Evolutionary conservation across 2,797 vertebrate genomes (phyloP), one percentile per base, ranked within the genome.

Genomic region (Eremophila alpestris): DNA sequence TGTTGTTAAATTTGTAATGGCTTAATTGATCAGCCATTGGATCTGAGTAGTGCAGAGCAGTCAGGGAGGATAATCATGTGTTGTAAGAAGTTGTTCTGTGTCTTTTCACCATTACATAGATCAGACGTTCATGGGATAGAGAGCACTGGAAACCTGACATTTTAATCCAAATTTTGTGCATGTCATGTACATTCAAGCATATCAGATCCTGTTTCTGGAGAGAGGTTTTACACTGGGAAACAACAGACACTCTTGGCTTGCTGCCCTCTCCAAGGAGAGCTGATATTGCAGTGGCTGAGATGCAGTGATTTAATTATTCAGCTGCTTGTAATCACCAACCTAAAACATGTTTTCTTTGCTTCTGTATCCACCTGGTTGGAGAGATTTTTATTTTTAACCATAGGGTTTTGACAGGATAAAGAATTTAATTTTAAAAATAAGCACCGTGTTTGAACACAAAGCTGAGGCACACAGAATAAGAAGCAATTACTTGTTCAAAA

Each of bases 11-110:
- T 38, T 60, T 91, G 40, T 46, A 13, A n/a, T 36, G 48, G 15
- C 24, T 46, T 71, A 56, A 71, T 38, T 43, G 49, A 26, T 54
- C 52, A 56, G 10, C 23, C 10, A 2, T 4, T 59, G 56, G 34
- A 9, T 54, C 56, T 86, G 62, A 36, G 11, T 40, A 34, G 18
- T 45, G 60, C 43, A 58, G 27, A 64, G 16, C 20, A 74, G 22
- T 34, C 13, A 16, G 0, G n/a, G n/a, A 36, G 62, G 38, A 30
- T 70, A 29, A 59, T 34, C 8, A 3, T 2, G 27, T 54, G 24
- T 16, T 60, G 2, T 22, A 56, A 16, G 9, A 15, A 9, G 0
- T 2, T 30, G 26, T 15, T n/a, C 19, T 41, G 2, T 70, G 26
- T n/a, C 26, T 93, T 29, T 59, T 71, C 59, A 41, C 43, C 9